A percentile compares a stretch with the other conserved stretches of the same genome.
phyloP scores from a whole-genome alignment of 2,113 vertebrate species.

The Blennius ocellaris region DNA sequence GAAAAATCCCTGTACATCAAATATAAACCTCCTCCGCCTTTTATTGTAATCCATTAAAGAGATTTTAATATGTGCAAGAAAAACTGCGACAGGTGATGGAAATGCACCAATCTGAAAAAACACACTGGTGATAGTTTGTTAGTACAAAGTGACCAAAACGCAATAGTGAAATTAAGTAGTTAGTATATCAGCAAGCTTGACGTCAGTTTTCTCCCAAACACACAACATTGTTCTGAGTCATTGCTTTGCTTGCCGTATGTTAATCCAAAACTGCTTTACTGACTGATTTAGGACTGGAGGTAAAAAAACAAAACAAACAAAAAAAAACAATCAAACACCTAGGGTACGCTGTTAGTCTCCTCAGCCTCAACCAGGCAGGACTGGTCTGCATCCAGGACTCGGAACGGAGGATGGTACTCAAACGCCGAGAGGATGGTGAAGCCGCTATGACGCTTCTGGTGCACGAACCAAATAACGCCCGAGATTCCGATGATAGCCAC shows the following conservation, averaged over 20 bases:
- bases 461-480: constrained; percentile 84
- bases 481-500: constrained; percentile 83
- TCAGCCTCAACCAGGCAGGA: constrained; percentile 86
- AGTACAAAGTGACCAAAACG: constrained; percentile 12
- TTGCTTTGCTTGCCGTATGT: neutral
- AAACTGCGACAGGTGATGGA: neutral
- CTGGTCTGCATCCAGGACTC: constrained; percentile 80
- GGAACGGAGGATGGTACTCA: constrained; percentile 82
- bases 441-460: constrained; percentile 81
- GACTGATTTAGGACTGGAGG: constrained; percentile 11
- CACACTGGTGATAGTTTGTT: constrained; percentile 14
- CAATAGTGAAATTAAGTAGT: constrained; percentile 2
- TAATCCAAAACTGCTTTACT: constrained; percentile 21
- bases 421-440: constrained; percentile 76
- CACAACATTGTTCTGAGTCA: constrained; percentile 10
- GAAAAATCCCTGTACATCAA: neutral
- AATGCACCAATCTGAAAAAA: constrained; percentile 17
- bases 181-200: constrained; percentile 23
- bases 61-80: constrained; percentile 6
- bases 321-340: constrained; percentile 40
- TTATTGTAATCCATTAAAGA: too few species aligned
- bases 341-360: constrained; percentile 82
- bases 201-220: constrained; percentile 10
- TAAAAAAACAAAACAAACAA: neutral
- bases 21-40: too few species aligned